Evolutionary conservation across 2,888 invertebrate species (phyloP), one percentile per base, ranked within the genome.

Genomic region (Cylindroiulus punctatus): DNA sequence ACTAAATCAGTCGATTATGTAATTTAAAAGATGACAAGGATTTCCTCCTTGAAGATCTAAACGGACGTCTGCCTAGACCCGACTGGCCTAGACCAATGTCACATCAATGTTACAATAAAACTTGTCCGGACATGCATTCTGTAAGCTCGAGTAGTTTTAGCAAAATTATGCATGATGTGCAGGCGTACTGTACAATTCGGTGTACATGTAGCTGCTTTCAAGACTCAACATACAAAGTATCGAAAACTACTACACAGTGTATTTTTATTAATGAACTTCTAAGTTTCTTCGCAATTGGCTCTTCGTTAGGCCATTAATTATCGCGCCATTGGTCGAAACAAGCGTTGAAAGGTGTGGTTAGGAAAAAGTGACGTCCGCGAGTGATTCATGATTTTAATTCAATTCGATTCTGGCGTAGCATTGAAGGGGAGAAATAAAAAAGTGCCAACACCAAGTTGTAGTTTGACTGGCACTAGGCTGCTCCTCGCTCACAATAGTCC

Each of bases 11-110:
- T 57, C 57, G 57, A 57, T 57, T 57, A 57, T 57, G 57, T 22
- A 57, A 57, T 57, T 57, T 57, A 57, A 57, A 57, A 57, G 57
- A 57, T 57, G 57, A 57, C 57, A 57, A 57, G 57, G 57, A 57
- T 57, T 57, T 57, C 57, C 57, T 57, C 7, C 57, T 57, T 57
- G n/a, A 57, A 57, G 57, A 19, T 22, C 22, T n/a, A 57, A 57
- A 57, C n/a, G 14, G 57, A n/a, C n/a, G 57, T n/a, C 7, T 7
- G 57, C 57, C 22, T n/a, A 22, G n/a, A 57, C n/a, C 19, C 2
- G 7, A n/a, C 57, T n/a, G 57, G 2, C 7, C 14, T n/a, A n/a
- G n/a, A n/a, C n/a, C n/a, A n/a, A n/a, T n/a, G n/a, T n/a, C n/a
- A 8, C 40, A 40, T 7, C 40, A 40, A 4, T 40, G 40, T 4